Conservation (phyloP, 1,140 invertebrate genomes). For the Aphis craccivora region DNA sequence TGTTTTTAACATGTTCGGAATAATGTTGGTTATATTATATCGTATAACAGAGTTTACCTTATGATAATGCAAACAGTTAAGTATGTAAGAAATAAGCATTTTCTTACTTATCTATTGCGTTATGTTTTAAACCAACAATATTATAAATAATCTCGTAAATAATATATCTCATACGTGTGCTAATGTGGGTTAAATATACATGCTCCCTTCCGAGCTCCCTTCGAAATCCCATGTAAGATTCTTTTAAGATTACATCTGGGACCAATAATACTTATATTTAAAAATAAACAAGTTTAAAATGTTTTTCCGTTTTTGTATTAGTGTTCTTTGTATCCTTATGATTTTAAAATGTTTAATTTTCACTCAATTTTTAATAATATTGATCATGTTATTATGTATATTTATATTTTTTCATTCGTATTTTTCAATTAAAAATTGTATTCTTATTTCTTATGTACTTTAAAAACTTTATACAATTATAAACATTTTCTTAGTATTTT, state of each 20-base stretch:
- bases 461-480: too few species aligned
- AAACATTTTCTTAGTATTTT: too few species aligned
- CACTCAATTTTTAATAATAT: neutral
- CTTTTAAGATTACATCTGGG: slow-evolving; percentile 23
- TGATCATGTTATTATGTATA: too few species aligned
- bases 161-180: neutral
- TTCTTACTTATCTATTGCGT: neutral
- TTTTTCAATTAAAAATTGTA: too few species aligned
- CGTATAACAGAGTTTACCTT: neutral
- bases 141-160: neutral
- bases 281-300: slow-evolving; percentile 18
- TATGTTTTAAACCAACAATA: neutral
- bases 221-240: neutral
- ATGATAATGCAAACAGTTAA: neutral
- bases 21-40: neutral
- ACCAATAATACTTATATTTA: neutral
- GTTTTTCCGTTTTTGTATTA: neutral
- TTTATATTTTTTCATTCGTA: too few species aligned
- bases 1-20: neutral
- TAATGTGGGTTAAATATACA: neutral
- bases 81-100: neutral
- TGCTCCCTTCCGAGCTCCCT: neutral
- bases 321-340: neutral
- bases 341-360: neutral
- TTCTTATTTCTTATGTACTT: too few species aligned